Evolutionary conservation across 92 coral and sea anemone genomes (phyloP), one percentile per base, ranked within the genome.

Genomic region (Meandrina meandrites): DNA sequence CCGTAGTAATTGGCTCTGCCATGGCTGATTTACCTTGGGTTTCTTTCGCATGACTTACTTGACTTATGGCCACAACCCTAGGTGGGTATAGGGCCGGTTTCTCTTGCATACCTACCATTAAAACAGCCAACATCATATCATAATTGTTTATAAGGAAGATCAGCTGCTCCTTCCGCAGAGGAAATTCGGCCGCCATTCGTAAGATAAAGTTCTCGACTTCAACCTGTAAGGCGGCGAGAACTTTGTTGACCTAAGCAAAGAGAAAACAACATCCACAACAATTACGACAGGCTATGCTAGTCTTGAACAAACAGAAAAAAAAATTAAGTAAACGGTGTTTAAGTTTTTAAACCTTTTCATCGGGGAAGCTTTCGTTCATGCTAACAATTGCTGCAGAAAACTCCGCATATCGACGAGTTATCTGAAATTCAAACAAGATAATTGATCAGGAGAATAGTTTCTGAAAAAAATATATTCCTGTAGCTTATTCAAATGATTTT

Each of bases 341-440:
- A 74, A 83, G 31, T 19, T 10, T 35, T n/a, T 88, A 64, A 82
- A 97, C 99, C 98, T 92, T 94, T 87, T 97, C 99, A 78, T 97
- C 99, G 18, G 99, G 99, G 78, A 97, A 97, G 73, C 99, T 97
- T 88, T 97, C 98, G 69, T 97, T 97, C 82, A 97, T 85, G 85
- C 99, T 97, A 15, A 97, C 99, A 78, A 97, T 95, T 12, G 98
- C 99, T 0, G 99, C 99, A 48, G 98, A 97, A 81, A 97, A 97
- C 77, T 97, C 99, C 17, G 99, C 99, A 71, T 97, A 97, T 72
- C 99, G 93, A 81, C 99, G 91, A 13, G 99, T 97, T 36, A 97
- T 95, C 99, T 97, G 82, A 13, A 87, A 80, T 14, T n/a, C 14
- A 57, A 67, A 0, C 24, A 78, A 76, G 19, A 14, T 0, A 42